These are phyloP conservation scores for Aphelenchoides fujianensis DNA, from an alignment of 1,140 invertebrate species.

Conservation along the genomic window DNA sequence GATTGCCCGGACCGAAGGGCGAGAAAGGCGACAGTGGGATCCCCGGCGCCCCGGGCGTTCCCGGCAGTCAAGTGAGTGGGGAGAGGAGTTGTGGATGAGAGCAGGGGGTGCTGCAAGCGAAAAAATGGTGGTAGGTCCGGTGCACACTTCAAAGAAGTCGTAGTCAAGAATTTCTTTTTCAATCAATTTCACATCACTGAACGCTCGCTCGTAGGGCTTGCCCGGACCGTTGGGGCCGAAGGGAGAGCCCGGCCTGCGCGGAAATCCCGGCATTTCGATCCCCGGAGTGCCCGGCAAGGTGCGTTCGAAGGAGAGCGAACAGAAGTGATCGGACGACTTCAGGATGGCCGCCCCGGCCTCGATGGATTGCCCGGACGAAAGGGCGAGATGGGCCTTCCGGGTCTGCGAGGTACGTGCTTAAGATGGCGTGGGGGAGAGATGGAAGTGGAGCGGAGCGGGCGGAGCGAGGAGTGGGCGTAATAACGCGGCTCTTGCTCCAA, in stretches of 20 bases:
- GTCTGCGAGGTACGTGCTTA: constrained; percentile 46
- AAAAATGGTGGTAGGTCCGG: no score
- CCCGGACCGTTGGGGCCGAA: constrained; percentile 30
- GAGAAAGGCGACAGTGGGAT: constrained; percentile 55
- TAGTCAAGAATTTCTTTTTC: no score
- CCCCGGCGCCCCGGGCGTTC: constrained; percentile 49
- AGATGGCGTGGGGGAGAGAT: constrained; percentile 1
- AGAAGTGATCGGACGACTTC: not conserved
- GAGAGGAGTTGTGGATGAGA: no score
- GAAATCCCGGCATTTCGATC: constrained; percentile 59
- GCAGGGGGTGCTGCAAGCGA: no score
- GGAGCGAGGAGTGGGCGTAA: no score
- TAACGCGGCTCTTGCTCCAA: no score
- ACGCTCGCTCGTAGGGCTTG: no score
- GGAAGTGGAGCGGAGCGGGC: no score
- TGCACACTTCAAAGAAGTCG: no score
- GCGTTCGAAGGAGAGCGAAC: not conserved
- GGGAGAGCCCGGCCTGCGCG: constrained; percentile 54
- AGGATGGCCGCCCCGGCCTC: constrained; percentile 59
- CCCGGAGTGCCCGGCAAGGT: constrained; percentile 57
- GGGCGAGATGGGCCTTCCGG: constrained; percentile 57
- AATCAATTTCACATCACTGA: no score
- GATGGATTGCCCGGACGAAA: constrained; percentile 60
- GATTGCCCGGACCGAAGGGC: constrained; percentile 51
- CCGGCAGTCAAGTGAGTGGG: constrained; percentile 49